Percentiles rank a stretch among this genome's conserved stretches.
These are phyloP conservation scores for Melanotaenia parkinsoni DNA, from an alignment of 2,797 vertebrate species.

Conservation along the genomic window DNA sequence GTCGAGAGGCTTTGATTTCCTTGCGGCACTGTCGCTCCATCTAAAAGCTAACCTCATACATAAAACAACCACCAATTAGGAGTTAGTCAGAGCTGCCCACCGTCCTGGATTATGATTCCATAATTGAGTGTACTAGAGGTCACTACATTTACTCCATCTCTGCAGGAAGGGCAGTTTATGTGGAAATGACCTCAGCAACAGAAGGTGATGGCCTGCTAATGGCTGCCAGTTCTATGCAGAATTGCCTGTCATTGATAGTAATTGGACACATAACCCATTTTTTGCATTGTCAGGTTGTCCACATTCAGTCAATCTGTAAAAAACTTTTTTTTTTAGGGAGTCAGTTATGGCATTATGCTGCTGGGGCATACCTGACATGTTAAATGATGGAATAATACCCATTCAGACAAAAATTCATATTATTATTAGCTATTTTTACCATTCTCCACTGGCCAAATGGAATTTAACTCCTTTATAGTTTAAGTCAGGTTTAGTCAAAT, in stretches of 20 bases:
- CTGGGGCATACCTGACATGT: conserved; percentile 27
- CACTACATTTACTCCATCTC: conserved; percentile 54
- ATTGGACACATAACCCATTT: conserved; percentile 72
- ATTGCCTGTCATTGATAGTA: conserved; percentile 78
- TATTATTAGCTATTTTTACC: conserved; percentile 2
- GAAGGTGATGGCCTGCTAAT: conserved; percentile 75
- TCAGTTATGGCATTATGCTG: conserved; percentile 9
- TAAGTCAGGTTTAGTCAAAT: conserved; percentile 30
- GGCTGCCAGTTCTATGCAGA: conserved; percentile 69
- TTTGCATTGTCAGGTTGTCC: conserved; percentile 62
- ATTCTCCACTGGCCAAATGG: conserved; percentile 8
- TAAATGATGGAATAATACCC: conserved; percentile 25
- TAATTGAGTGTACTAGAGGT: conserved; percentile 76
- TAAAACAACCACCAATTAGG: conserved; percentile 74
- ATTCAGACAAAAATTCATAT: conserved; percentile 10
- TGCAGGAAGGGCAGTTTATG: conserved; percentile 47
- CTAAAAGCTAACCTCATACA: conserved; percentile 71
- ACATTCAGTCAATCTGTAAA: conserved; percentile 35
- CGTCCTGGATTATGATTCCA: conserved; percentile 69
- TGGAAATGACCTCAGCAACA: conserved; percentile 60
- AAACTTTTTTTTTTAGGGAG: conserved; percentile 2
- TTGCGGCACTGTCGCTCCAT: conserved; percentile 51
- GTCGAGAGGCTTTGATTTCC: conserved; percentile 61
- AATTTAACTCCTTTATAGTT: conserved; percentile 20
- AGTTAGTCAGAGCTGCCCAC: conserved; percentile 61